phyloP scores from a whole-genome alignment of 2,888 invertebrate genomes.

The Rotaria sp. region DNA sequence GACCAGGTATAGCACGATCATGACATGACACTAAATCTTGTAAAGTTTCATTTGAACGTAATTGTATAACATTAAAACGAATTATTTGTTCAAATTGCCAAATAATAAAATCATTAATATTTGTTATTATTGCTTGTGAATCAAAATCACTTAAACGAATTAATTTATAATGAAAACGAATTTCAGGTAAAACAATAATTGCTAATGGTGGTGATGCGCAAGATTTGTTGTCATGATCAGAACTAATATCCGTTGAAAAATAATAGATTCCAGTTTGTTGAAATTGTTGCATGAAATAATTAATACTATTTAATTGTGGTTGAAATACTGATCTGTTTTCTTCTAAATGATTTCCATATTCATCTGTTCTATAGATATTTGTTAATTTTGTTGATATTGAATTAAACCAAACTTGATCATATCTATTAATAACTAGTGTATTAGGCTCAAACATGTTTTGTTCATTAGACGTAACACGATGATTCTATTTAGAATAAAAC shows the following conservation, averaged over 20 bases:
- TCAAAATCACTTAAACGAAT: slow-evolving; percentile 2
- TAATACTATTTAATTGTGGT: background rate
- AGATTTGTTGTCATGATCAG: background rate
- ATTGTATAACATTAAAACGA: background rate
- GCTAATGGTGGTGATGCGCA: background rate
- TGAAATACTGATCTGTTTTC: background rate
- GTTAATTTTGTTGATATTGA: background rate
- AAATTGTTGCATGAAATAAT: slow-evolving; percentile 21
- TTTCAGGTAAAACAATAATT: slow-evolving; percentile 23
- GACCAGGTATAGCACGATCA: background rate
- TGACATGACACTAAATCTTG: slow-evolving; percentile 13
- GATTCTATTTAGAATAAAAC: background rate
- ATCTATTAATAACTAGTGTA: background rate
- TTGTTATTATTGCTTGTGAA: slow-evolving; percentile 46
- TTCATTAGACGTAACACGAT: background rate
- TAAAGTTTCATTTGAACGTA: background rate
- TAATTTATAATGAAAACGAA: background rate
- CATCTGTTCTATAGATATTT: background rate
- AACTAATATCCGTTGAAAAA: background rate
- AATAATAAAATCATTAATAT: slow-evolving; percentile 52
- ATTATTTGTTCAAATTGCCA: slow-evolving; percentile 49
- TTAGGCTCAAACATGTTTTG: background rate
- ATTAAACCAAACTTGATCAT: slow-evolving; percentile 6
- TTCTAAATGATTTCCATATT: background rate
- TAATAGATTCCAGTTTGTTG: background rate